Percentiles rank a stretch among this genome's conserved stretches.
Evolutionary conservation across 2,113 vertebrate genomes (phyloP).

Genomic region (Pyrgilauda ruficollis): DNA sequence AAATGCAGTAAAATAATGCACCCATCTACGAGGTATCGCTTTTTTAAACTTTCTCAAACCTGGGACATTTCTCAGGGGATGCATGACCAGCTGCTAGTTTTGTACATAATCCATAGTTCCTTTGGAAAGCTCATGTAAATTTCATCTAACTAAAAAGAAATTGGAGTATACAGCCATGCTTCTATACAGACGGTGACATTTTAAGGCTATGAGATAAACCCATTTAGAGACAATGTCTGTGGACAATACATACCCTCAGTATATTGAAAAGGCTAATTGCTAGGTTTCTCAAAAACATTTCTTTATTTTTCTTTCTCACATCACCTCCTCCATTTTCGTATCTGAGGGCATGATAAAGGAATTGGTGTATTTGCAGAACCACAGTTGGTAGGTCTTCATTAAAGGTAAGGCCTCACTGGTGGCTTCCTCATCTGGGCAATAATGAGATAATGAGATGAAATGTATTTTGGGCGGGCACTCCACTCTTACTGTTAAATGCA

Average conservation of each 20-base stretch:
- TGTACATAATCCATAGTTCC: neutral
- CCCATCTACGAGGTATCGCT: neutral
- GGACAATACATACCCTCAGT: neutral
- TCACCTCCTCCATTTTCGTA: neutral
- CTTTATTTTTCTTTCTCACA: neutral
- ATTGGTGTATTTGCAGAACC: neutral
- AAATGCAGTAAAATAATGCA: neutral
- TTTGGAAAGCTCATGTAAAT: neutral
- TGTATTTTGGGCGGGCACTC: neutral
- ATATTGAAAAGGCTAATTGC: neutral
- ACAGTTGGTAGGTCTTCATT: neutral
- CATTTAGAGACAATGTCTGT: neutral
- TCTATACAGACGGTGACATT: neutral
- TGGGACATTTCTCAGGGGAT: neutral
- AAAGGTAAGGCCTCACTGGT: neutral
- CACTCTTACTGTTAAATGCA: neutral
- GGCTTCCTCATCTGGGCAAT: neutral
- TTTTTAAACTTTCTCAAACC: neutral
- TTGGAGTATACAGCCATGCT: neutral
- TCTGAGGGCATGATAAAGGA: neutral
- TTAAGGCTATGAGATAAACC: neutral
- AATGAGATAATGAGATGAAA: neutral
- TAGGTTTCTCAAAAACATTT: neutral
- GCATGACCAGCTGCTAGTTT: neutral
- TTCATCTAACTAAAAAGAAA: neutral